These are phyloP conservation scores for Rhopalosiphum padi DNA, from an alignment of 1,140 invertebrate species.

Conservation along the genomic window DNA sequence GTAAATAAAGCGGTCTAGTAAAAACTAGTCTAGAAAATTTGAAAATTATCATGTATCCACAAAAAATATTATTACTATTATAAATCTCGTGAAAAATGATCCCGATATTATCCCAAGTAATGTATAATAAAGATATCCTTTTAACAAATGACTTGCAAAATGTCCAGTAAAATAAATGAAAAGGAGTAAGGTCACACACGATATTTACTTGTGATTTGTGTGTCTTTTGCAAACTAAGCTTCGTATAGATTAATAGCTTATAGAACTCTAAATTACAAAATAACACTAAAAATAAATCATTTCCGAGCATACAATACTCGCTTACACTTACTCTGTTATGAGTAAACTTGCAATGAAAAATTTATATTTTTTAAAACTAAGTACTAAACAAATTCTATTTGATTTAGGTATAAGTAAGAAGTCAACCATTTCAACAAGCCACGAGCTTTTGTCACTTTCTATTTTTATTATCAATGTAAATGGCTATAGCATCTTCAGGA, in stretches of 20 bases:
- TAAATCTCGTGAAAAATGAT: neutral
- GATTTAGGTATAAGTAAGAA: neutral
- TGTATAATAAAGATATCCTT: neutral
- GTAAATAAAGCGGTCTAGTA: no score
- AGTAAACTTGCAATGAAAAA: no score
- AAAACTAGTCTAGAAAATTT: no score
- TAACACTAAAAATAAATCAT: neutral
- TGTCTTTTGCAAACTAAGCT: neutral
- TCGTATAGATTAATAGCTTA: neutral
- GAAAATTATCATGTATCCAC: neutral
- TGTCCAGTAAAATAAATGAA: neutral
- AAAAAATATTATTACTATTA: neutral
- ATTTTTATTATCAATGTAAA: neutral
- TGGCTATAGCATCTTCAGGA: neutral
- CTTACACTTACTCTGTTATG: no score
- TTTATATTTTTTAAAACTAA: no score
- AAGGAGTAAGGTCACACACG: neutral
- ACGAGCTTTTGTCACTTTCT: neutral
- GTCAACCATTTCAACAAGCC: neutral
- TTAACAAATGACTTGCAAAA: neutral
- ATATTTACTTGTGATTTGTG: neutral
- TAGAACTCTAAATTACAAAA: neutral
- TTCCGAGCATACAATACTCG: no score
- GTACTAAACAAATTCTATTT: neutral
- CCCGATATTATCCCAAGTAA: neutral